These are phyloP conservation scores for Eudasyphora cyanicolor DNA, from an alignment of 2,888 invertebrate genomes.

Conservation along the genomic window DNA sequence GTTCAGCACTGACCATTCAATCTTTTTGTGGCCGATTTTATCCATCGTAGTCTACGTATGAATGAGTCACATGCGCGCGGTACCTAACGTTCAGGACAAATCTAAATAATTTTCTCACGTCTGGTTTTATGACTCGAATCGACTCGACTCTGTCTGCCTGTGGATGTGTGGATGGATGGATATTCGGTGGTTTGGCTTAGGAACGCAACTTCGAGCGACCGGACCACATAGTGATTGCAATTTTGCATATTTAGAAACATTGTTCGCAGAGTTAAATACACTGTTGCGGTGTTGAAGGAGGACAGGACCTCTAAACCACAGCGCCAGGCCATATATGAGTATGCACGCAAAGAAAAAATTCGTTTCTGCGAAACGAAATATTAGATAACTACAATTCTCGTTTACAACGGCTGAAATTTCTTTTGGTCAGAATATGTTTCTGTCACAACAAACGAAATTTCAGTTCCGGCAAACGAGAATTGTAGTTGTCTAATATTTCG, in stretches of 20 bases:
- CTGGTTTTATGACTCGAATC: conserved; percentile 11
- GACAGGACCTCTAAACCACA: neutral
- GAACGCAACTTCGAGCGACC: neutral
- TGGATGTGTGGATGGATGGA: too few species aligned
- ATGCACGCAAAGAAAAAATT: too few species aligned
- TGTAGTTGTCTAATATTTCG: too few species aligned
- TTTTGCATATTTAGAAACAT: neutral
- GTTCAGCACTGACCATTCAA: neutral
- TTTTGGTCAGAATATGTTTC: too few species aligned
- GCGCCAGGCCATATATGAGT: neutral
- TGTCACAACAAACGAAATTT: too few species aligned
- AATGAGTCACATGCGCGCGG: conserved; percentile 54
- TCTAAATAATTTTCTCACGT: conserved; percentile 58
- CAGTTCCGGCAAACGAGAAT: too few species aligned
- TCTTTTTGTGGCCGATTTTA: neutral
- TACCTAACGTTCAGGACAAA: conserved; percentile 28
- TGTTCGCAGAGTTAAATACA: neutral
- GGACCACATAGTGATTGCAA: neutral
- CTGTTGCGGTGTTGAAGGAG: neutral
- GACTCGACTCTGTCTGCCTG: too few species aligned
- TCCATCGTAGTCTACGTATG: conserved; percentile 14
- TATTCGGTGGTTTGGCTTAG: neutral
- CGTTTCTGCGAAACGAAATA: too few species aligned
- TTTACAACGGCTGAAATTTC: too few species aligned
- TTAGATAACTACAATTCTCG: too few species aligned